phyloP scores from a whole-genome alignment of 2,888 invertebrate genomes.

The Dicranocentrus wangi region DNA sequence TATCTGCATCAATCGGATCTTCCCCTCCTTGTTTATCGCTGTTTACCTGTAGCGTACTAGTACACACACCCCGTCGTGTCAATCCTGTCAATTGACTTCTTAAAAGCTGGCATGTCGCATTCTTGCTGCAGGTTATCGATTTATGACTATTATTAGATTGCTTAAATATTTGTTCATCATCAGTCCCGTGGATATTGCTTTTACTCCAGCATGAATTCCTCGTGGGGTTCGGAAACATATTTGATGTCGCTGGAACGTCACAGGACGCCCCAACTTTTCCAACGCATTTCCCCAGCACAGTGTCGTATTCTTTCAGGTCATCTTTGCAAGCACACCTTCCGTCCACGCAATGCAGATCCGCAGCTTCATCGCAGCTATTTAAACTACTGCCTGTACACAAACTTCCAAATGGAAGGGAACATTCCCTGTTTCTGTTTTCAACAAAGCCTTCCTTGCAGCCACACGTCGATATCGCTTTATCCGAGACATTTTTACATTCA shows the following conservation, averaged over 20 bases:
- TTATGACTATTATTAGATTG: too few relatives aligned
- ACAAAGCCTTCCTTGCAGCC: conserved; percentile 46
- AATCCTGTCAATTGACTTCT: conserved; percentile 25
- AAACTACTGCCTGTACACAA: conserved; percentile 43
- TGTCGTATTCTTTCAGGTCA: conserved; percentile 44
- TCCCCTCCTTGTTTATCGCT: too few relatives aligned
- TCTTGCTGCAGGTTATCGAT: too few relatives aligned
- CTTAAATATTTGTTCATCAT: too few relatives aligned
- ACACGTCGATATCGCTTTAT: conserved; percentile 11
- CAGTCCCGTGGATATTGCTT: too few relatives aligned
- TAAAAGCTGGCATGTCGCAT: conserved; percentile 19
- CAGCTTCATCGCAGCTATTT: conserved; percentile 49
- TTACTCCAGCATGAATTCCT: too few relatives aligned
- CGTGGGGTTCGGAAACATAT: too few relatives aligned
- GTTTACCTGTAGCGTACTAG: too few relatives aligned
- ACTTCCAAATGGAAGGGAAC: conserved; percentile 45
- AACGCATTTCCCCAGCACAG: conserved; percentile 62
- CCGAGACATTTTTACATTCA: conserved; percentile 19
- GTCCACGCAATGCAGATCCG: conserved; percentile 56
- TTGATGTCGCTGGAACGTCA: too few relatives aligned
- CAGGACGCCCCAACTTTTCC: conserved; percentile 46
- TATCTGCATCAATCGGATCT: too few relatives aligned
- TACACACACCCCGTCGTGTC: conserved; percentile 28
- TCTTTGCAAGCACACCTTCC: conserved; percentile 63
- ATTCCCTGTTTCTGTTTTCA: conserved; percentile 52